phyloP scores from a whole-genome alignment of 2,113 vertebrate genomes.

The Lota lota region DNA sequence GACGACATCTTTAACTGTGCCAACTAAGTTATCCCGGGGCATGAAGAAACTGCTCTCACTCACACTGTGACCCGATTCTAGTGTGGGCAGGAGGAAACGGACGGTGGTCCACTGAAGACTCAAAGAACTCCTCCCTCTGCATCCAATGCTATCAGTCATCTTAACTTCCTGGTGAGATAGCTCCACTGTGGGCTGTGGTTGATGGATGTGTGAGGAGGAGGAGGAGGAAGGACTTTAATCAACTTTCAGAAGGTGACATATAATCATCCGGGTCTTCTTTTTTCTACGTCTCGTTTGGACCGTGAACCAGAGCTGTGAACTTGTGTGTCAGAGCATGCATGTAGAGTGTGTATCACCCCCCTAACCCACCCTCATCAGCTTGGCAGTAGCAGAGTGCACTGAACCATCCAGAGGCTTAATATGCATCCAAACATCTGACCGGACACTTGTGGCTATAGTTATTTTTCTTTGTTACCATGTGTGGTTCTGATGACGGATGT shows the following conservation, averaged over 20 bases:
- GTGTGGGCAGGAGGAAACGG: neutral
- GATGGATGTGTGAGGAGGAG: slow-evolving; percentile 27
- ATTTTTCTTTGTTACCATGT: slow-evolving; percentile 66
- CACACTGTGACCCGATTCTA: slow-evolving; percentile 55
- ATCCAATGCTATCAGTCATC: slow-evolving; percentile 33
- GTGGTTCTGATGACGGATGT: slow-evolving; percentile 62
- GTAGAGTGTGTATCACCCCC: slow-evolving; percentile 31
- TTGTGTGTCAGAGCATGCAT: slow-evolving; percentile 12
- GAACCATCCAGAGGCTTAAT: slow-evolving; percentile 46
- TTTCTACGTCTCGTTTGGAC: slow-evolving; percentile 9
- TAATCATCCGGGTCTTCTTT: slow-evolving; percentile 20
- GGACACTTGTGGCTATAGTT: slow-evolving; percentile 76
- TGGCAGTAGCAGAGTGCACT: slow-evolving; percentile 28
- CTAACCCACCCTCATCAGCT: slow-evolving; percentile 22
- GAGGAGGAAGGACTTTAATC: slow-evolving; percentile 4
- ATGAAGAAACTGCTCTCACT: slow-evolving; percentile 44
- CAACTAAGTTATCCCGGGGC: slow-evolving; percentile 60
- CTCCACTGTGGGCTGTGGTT: slow-evolving; percentile 34
- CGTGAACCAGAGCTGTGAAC: slow-evolving; percentile 19
- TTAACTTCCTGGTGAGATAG: slow-evolving; percentile 31
- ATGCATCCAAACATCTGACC: slow-evolving; percentile 71
- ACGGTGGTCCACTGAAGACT: neutral
- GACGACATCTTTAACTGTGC: slow-evolving; percentile 47
- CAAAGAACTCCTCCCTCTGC: slow-evolving; percentile 19
- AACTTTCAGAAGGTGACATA: slow-evolving; percentile 1